Conservation (phyloP, 2,888 invertebrate species). For the Polia nebulosa region DNA sequence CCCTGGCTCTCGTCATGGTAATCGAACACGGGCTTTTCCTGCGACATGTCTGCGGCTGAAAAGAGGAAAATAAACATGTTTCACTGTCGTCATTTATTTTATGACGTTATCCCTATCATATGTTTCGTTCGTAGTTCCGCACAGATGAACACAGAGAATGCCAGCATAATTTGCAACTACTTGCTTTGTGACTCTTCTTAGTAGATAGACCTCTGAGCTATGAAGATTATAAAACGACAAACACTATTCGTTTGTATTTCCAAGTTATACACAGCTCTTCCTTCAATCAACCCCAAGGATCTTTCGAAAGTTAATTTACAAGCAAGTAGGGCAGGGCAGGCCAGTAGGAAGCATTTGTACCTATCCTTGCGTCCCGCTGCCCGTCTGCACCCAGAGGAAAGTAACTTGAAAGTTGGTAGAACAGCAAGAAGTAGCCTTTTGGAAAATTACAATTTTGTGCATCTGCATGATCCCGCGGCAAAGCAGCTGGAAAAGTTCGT, state of each 20-base stretch:
- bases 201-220: too few relatives aligned
- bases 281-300: neutral
- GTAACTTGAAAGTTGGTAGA: too few relatives aligned
- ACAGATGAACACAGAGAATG: neutral
- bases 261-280: neutral
- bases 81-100: neutral
- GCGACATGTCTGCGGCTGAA: slow-evolving; percentile 76
- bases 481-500: neutral
- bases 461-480: too few relatives aligned
- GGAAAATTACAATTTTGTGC: too few relatives aligned
- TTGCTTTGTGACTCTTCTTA: too few relatives aligned
- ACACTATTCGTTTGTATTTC: neutral
- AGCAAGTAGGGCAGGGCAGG: too few relatives aligned
- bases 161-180: slow-evolving; percentile 1
- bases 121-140: neutral
- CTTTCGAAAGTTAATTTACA: too few relatives aligned
- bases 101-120: slow-evolving; percentile 11
- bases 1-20: slow-evolving; percentile 91
- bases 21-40: slow-evolving; percentile 83
- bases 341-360: too few relatives aligned
- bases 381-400: too few relatives aligned
- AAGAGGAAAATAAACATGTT: slow-evolving; percentile 52
- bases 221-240: too few relatives aligned
- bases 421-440: too few relatives aligned
- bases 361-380: too few relatives aligned